Conservation (phyloP, 2,797 vertebrate genomes). For the Mus caroli region DNA sequence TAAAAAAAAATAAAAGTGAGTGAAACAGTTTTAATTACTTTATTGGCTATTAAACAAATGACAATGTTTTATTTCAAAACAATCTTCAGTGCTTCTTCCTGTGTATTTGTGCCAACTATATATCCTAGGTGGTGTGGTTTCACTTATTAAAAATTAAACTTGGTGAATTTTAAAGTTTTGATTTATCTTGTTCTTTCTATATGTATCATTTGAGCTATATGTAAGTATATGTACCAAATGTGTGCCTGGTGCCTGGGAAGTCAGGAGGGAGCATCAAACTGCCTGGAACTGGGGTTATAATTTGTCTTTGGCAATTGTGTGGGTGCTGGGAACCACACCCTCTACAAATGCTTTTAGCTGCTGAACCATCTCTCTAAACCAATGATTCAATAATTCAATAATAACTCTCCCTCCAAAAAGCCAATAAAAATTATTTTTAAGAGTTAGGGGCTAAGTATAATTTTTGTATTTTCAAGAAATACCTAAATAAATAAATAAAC, state of each 20-base stretch:
- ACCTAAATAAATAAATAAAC: not conserved
- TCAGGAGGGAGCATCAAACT: not conserved
- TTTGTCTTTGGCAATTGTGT: not conserved
- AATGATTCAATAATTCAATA: not conserved
- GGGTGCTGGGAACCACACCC: too few relatives aligned
- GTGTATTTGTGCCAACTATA: not conserved
- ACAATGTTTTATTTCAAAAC: constrained; percentile 68
- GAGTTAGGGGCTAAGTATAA: not conserved
- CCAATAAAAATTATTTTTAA: not conserved
- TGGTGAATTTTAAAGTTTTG: constrained; percentile 34
- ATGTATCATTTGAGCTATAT: not conserved
- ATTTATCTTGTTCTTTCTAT: not conserved
- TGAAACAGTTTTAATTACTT: constrained; percentile 53
- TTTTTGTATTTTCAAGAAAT: not conserved
- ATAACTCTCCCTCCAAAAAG: not conserved
- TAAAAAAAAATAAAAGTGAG: constrained; percentile 43
- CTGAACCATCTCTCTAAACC: not conserved
- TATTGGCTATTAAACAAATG: constrained; percentile 38
- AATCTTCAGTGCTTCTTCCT: constrained; percentile 12
- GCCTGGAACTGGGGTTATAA: not conserved
- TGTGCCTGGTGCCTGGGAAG: not conserved
- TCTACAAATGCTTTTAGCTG: not conserved
- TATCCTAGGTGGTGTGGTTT: constrained; percentile 2
- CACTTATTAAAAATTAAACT: constrained; percentile 41
- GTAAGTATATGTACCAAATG: too few relatives aligned